These are phyloP conservation scores for Coracias cyanogaster DNA, from an alignment of 2,797 vertebrate genomes.

Conservation along the genomic window DNA sequence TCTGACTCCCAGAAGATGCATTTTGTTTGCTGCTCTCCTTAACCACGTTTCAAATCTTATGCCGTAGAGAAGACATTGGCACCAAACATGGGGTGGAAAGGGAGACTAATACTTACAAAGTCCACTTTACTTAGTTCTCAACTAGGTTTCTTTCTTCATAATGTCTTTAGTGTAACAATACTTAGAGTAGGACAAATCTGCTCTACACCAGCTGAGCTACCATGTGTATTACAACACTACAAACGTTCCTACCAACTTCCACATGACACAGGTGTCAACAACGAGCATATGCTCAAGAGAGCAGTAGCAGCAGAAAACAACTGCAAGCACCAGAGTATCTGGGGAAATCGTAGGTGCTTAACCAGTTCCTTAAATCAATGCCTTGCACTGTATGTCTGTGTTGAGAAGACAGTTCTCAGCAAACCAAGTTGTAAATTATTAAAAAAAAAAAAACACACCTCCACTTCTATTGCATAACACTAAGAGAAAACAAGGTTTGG, in stretches of 20 bases:
- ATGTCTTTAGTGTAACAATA: background rate
- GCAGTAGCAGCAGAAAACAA: background rate
- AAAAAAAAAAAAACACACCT: background rate
- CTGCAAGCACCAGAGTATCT: background rate
- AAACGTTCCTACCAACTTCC: background rate
- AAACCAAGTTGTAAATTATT: background rate
- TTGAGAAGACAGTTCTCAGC: background rate
- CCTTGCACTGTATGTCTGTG: background rate
- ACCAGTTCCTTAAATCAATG: background rate
- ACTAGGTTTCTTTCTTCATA: accelerated
- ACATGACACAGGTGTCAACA: too few species aligned
- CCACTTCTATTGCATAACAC: background rate
- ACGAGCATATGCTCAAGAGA: background rate
- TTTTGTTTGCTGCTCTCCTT: background rate
- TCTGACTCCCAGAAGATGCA: background rate
- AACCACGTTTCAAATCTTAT: background rate
- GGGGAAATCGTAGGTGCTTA: background rate
- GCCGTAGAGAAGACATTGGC: accelerated
- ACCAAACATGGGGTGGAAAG: background rate
- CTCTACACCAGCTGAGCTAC: background rate
- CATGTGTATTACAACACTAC: background rate
- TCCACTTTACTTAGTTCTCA: background rate
- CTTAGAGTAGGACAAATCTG: background rate
- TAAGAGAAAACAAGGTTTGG: background rate
- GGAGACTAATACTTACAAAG: background rate